Conservation (phyloP, 2,113 vertebrate genomes). For the Phalacrocorax carbo region DNA sequence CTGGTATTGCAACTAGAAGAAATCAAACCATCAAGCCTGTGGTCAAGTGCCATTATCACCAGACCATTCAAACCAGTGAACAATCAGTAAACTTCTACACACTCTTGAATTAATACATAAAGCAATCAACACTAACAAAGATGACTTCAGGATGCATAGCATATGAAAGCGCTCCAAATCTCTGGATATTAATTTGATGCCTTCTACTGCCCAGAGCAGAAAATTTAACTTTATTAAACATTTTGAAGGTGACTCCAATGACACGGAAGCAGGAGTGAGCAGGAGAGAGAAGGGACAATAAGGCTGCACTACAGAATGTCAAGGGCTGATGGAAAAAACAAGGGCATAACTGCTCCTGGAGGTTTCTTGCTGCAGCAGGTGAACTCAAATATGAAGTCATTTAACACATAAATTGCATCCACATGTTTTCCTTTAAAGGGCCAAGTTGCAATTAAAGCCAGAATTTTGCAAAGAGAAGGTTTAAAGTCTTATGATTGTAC, state of each 20-base stretch:
- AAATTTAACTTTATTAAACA: slow-evolving; percentile 23
- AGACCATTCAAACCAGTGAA: neutral
- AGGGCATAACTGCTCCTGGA: slow-evolving; percentile 40
- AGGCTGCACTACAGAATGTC: neutral
- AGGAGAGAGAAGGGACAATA: neutral
- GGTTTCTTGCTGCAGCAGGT: slow-evolving; percentile 43
- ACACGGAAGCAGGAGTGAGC: slow-evolving; percentile 23
- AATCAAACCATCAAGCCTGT: neutral
- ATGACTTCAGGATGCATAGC: neutral
- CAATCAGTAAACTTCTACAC: neutral
- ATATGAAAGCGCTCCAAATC: neutral
- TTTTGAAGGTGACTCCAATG: slow-evolving; percentile 39
- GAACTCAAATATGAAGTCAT: slow-evolving; percentile 51
- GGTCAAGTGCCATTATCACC: neutral
- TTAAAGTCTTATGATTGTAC: neutral
- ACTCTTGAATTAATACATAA: slow-evolving; percentile 14
- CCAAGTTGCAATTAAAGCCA: neutral
- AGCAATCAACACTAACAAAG: neutral
- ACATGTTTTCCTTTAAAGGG: slow-evolving; percentile 16
- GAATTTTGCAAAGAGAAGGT: neutral
- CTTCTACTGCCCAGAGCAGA: neutral
- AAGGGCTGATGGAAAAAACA: slow-evolving; percentile 29
- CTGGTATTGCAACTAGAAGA: slow-evolving; percentile 85
- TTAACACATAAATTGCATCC: slow-evolving; percentile 55
- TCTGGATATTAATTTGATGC: slow-evolving; percentile 16